Percentiles rank a stretch among this genome's conserved stretches.
phyloP scores from a whole-genome alignment of 2,113 vertebrate genomes.

The Leiothrix lutea region DNA sequence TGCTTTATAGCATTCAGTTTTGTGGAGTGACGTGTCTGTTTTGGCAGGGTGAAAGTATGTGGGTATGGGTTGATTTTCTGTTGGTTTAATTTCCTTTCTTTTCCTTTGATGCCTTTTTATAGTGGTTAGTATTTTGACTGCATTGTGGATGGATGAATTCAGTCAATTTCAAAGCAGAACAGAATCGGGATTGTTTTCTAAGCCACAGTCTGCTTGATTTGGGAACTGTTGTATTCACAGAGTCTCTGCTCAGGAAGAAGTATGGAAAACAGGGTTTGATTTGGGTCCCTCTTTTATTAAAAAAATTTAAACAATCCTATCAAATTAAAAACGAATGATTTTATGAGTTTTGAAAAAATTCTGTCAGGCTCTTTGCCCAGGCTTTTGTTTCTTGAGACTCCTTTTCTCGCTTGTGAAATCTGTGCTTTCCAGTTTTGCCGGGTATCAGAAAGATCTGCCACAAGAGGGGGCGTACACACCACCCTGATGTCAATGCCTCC shows the following conservation, averaged over 20 bases:
- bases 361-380: neutral
- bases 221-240: neutral
- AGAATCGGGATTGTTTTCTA: neutral
- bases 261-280: neutral
- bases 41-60: neutral
- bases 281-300: neutral
- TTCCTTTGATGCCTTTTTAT: neutral
- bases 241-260: neutral
- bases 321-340: neutral
- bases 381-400: neutral
- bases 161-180: neutral
- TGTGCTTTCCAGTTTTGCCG: neutral
- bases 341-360: neutral
- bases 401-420: neutral
- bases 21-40: neutral
- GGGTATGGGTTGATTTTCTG: neutral
- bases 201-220: neutral
- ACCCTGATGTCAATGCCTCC: neutral
- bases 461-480: constrained; percentile 3
- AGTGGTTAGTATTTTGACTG: neutral
- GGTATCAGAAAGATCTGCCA: neutral
- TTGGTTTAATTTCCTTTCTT: neutral
- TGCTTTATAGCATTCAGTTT: neutral
- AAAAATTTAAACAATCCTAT: neutral
- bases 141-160: neutral